These are phyloP conservation scores for Horisme vitalbata DNA, from an alignment of 2,888 invertebrate genomes.

Conservation along the genomic window DNA sequence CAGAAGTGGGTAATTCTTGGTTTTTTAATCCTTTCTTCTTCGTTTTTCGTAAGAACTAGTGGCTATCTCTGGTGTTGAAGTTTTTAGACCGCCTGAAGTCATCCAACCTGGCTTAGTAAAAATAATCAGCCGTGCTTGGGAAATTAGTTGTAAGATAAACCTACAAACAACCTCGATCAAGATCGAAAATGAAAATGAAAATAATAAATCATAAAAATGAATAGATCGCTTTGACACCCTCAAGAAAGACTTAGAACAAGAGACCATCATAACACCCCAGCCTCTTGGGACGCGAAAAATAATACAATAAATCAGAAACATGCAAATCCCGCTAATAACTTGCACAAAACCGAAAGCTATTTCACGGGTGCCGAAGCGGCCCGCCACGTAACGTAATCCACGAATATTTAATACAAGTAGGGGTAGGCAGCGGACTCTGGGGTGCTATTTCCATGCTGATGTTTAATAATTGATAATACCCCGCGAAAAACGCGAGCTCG, in stretches of 20 bases:
- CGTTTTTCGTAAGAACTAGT: too few species aligned
- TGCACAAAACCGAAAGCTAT: constrained; percentile 82
- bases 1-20: too few species aligned
- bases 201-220: constrained; percentile 20
- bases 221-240: constrained; percentile 17
- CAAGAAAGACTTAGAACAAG: constrained; percentile 29
- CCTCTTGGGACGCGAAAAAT: constrained; percentile 41
- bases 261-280: constrained; percentile 45
- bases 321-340: constrained; percentile 81
- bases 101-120: too few species aligned
- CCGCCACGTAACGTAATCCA: constrained; percentile 58
- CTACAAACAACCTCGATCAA: not conserved
- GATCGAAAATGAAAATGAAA: not conserved
- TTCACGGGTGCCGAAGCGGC: constrained; percentile 71
- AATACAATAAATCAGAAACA: constrained; percentile 80
- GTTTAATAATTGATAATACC: constrained; percentile 83
- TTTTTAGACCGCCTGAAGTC: too few species aligned
- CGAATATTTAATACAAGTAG: constrained; percentile 79
- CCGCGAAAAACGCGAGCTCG: constrained; percentile 76
- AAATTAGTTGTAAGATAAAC: too few species aligned
- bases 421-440: constrained; percentile 68
- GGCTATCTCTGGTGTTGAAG: too few species aligned
- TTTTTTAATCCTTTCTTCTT: too few species aligned
- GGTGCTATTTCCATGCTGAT: constrained; percentile 82
- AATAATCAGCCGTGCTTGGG: too few species aligned